phyloP scores from a whole-genome alignment of 1,140 invertebrate species.

The Drosophila aff. region DNA sequence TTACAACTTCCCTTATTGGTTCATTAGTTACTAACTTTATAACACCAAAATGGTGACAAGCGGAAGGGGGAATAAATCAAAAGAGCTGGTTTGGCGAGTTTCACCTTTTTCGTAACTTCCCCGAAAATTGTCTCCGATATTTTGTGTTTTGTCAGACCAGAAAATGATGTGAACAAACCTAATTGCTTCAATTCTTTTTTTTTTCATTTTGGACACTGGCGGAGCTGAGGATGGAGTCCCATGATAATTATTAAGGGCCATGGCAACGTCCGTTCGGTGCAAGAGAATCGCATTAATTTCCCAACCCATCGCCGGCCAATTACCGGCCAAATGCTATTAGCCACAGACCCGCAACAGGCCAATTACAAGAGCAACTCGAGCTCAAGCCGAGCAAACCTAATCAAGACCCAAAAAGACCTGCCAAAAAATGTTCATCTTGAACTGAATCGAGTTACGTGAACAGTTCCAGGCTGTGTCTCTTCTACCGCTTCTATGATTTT shows the following conservation, averaged over 20 bases:
- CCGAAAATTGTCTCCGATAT: constrained; percentile 17
- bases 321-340: constrained; percentile 59
- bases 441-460: constrained; percentile 52
- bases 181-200: constrained; percentile 42
- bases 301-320: constrained; percentile 48
- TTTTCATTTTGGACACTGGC: constrained; percentile 10
- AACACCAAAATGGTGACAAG: constrained; percentile 18
- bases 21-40: constrained; percentile 7
- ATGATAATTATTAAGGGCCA: constrained; percentile 52
- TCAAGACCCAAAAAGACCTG: constrained; percentile 41
- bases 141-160: constrained; percentile 5
- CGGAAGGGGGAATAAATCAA: constrained; percentile 8
- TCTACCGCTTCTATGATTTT: constrained; percentile 35
- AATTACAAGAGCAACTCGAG: constrained; percentile 44
- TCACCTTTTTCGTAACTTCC: constrained; percentile 27
- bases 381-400: constrained; percentile 39
- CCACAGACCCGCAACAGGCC: constrained; percentile 59
- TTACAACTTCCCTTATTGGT: constrained; percentile 15
- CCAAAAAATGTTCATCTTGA: constrained; percentile 42
- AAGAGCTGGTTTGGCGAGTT: constrained; percentile 16
- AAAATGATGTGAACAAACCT: constrained; percentile 48
- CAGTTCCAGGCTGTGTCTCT: constrained; percentile 10
- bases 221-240: constrained; percentile 28
- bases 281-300: constrained; percentile 56
- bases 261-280: constrained; percentile 49